phyloP scores from a whole-genome alignment of 2,113 vertebrate genomes.

The Myiozetetes cayanensis region DNA sequence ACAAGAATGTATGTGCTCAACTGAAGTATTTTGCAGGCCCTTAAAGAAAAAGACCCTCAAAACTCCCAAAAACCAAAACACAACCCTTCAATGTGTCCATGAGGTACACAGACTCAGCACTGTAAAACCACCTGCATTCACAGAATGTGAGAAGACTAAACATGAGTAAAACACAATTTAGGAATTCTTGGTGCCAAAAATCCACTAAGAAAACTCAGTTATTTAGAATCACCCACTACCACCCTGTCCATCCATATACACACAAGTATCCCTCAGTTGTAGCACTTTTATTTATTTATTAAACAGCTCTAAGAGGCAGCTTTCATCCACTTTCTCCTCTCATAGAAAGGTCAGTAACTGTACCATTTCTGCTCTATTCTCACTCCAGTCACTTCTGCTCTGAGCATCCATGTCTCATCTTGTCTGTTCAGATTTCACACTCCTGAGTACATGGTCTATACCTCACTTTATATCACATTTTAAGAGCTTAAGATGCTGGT shows the following conservation, averaged over 20 bases:
- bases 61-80: not conserved
- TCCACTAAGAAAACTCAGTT: not conserved
- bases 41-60: not conserved
- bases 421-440: not conserved
- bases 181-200: not conserved
- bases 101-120: accelerated
- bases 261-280: not conserved
- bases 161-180: not conserved
- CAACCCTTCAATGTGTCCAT: not conserved
- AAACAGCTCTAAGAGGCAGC: not conserved
- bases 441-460: not conserved
- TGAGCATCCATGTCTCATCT: not conserved
- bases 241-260: not conserved
- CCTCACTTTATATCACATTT: not conserved
- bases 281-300: not conserved
- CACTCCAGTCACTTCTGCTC: not conserved
- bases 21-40: not conserved
- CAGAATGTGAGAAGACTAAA: not conserved
- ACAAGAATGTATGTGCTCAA: not conserved
- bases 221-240: not conserved
- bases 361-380: not conserved
- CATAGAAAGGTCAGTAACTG: not conserved
- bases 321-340: not conserved
- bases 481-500: not conserved
- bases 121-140: not conserved